A percentile compares a stretch with the other conserved stretches of the same genome.
These are phyloP conservation scores for Spicauda simplicius DNA, from an alignment of 2,888 invertebrate genomes.

Conservation along the genomic window DNA sequence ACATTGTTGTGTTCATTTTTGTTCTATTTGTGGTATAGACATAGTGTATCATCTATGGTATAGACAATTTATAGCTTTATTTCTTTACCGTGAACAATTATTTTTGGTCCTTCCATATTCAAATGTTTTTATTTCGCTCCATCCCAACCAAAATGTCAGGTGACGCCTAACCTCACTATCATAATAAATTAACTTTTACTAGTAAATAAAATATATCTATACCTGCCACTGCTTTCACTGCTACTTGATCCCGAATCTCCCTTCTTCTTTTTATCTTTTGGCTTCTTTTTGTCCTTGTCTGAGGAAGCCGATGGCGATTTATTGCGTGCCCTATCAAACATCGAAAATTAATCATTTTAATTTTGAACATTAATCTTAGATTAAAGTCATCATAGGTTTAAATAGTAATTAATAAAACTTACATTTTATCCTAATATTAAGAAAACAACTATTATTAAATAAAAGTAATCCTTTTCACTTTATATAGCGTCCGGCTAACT, in stretches of 20 bases:
- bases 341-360: not conserved
- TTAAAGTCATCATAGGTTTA: too few species aligned
- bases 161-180: constrained; percentile 17
- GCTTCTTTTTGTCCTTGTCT: constrained; percentile 90
- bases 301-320: constrained; percentile 89
- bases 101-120: too few species aligned
- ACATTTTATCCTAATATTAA: too few species aligned
- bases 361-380: not conserved
- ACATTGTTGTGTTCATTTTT: too few species aligned
- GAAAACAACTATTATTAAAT: too few species aligned
- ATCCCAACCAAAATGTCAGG: not conserved
- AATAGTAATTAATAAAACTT: too few species aligned
- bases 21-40: too few species aligned
- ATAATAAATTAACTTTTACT: not conserved
- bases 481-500: too few species aligned
- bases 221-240: constrained; percentile 91
- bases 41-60: too few species aligned
- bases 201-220: constrained; percentile 2
- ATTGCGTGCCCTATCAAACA: constrained; percentile 88
- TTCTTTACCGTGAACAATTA: too few species aligned
- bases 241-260: constrained; percentile 91
- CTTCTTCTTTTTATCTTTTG: constrained; percentile 86
- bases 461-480: too few species aligned
- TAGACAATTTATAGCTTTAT: too few species aligned
- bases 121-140: not conserved